Base-by-base conservation (phyloP, 1,140 invertebrate species). In the Sinella curviseta region DNA sequence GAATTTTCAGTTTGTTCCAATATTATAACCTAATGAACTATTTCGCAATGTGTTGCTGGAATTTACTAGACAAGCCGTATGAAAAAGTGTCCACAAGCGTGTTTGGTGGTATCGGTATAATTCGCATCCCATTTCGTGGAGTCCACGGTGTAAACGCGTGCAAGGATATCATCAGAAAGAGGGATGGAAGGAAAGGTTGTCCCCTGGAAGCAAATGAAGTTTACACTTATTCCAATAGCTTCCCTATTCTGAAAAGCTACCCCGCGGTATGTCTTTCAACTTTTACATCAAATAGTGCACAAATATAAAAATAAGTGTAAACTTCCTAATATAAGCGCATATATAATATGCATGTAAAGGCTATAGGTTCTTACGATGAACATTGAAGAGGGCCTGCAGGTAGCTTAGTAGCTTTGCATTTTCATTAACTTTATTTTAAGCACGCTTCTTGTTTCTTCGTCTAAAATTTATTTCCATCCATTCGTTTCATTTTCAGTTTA, bases 191-290 rank as follows among this genome's bases (percentile, higher is more conserved):
- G 77, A 39, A 35, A 14, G 80, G 80, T 24, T 84, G 84, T 73
- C 83, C 82, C 33, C 34, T 83, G 2, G 70, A 36, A 57, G 54
- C 78, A 17, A 82, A 82, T 30, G 28, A 78, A 30, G 65, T 67
- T 17, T 84, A 84, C 80, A 83, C 83, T 17, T 84, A 84, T 80
- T 74, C 79, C n/a, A 84, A 84, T 73, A 82, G 80, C 35, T 84
- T 84, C 79, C 83, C 83, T 2, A 84, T 84, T 54, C 79, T 81
- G 3, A 83, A 81, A 57, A 80, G 79, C 30, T 84, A 84, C 74
- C 84, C 84, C 24, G 80, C 82, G 33, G 84, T 84, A 82, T n/a
- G 57, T 26, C 39, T 12, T 60, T n/a, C 57, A 60, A 60, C 12
- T 26, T 60, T 60, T 4, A 60, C 17, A 48, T n/a, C n/a, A n/a